Percentiles rank a stretch among this genome's conserved stretches.
Conservation (phyloP, 2,797 vertebrate species). For the Taeniopygia guttata region DNA sequence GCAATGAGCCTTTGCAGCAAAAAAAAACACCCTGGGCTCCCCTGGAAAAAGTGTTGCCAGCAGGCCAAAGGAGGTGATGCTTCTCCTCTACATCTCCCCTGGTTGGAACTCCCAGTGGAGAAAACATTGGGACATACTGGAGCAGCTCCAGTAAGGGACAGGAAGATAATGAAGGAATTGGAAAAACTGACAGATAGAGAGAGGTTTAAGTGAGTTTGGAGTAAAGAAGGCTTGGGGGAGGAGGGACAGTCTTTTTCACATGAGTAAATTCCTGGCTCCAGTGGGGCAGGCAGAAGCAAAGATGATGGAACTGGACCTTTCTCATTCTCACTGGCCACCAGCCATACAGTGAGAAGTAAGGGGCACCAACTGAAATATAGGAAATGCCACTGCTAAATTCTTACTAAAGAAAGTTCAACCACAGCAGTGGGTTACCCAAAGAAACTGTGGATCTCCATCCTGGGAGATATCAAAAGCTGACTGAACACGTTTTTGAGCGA, state of each 20-base stretch:
- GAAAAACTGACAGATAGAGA: not conserved
- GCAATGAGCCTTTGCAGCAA: not conserved
- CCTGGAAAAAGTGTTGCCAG: not conserved
- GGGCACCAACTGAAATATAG: not conserved
- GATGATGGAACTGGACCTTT: not conserved
- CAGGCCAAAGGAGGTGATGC: not conserved
- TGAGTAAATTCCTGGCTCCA: not conserved
- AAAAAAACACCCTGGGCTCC: not conserved
- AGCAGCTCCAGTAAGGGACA: not conserved
- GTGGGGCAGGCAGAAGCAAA: not conserved
- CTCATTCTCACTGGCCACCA: not conserved
- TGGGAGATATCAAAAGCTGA: not conserved
- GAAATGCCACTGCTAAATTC: not conserved
- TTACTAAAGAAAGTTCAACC: not conserved
- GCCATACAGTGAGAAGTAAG: not conserved
- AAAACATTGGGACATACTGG: not conserved
- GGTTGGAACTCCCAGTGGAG: not conserved
- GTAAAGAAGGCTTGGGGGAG: not conserved
- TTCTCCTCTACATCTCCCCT: not conserved
- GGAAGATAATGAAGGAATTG: not conserved
- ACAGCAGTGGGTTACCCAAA: not conserved
- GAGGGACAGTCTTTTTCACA: not conserved
- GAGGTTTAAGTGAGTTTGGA: not conserved
- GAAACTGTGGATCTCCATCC: not conserved
- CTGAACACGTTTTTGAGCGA: not conserved